phyloP scores from a whole-genome alignment of 2,113 vertebrate species.

The Synchiropus splendidus region DNA sequence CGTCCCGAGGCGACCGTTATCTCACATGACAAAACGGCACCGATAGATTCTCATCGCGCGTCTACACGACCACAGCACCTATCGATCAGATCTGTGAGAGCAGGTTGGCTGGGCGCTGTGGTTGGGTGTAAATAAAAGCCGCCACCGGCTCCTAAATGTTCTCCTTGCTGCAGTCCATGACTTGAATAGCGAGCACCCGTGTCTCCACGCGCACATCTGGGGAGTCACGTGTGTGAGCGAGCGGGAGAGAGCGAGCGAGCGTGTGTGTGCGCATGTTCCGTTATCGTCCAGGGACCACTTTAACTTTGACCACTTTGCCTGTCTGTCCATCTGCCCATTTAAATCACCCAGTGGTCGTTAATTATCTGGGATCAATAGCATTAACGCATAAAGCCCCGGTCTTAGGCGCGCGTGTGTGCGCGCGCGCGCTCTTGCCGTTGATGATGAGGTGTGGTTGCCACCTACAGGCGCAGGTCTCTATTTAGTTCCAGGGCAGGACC shows the following conservation, averaged over 20 bases:
- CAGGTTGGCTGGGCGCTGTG: too few relatives aligned
- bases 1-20: slow-evolving; percentile 43
- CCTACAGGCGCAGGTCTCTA: slow-evolving; percentile 52
- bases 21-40: slow-evolving; percentile 27
- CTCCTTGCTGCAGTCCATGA: slow-evolving; percentile 48
- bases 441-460: slow-evolving; percentile 62
- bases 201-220: slow-evolving; percentile 21
- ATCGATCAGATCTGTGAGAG: slow-evolving; percentile 26
- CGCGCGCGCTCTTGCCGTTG: slow-evolving; percentile 15
- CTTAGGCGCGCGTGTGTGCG: slow-evolving; percentile 4
- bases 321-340: slow-evolving; percentile 26
- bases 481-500: too few relatives aligned
- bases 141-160: slow-evolving; percentile 40
- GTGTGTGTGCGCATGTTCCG: slow-evolving; percentile 8
- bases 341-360: slow-evolving; percentile 37
- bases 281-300: slow-evolving; percentile 39
- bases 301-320: slow-evolving; percentile 46
- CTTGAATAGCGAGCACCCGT: slow-evolving; percentile 48
- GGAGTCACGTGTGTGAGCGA: slow-evolving; percentile 15
- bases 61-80: slow-evolving; percentile 3
- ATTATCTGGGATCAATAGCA: slow-evolving; percentile 54
- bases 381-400: slow-evolving; percentile 32
- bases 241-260: slow-evolving; percentile 4
- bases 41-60: not conserved
- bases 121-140: slow-evolving; percentile 18